Conservation (phyloP, 1,140 invertebrate genomes). For the Musca vetustissima region DNA sequence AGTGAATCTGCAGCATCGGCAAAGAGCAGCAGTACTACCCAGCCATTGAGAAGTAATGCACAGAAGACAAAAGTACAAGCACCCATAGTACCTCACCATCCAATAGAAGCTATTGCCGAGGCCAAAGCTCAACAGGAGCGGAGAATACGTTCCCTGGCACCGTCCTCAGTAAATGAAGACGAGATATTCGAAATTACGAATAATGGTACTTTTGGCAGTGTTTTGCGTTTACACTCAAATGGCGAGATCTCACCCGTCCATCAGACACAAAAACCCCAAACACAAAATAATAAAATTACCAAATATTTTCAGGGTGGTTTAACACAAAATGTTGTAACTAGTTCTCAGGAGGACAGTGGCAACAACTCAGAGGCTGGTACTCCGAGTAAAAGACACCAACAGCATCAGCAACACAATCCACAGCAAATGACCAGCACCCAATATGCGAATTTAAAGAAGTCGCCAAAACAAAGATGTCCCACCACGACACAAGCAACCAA, state of each 20-base stretch:
- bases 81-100: constrained; percentile 21
- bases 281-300: constrained; percentile 50
- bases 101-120: neutral
- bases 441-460: constrained; percentile 32
- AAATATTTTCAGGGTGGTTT: constrained; percentile 44
- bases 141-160: neutral
- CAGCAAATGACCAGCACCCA: neutral
- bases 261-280: constrained; percentile 15
- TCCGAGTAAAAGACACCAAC: constrained; percentile 7
- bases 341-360: constrained; percentile 3
- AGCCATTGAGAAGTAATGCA: neutral
- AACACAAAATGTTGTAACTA: constrained; percentile 26
- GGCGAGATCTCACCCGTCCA: constrained; percentile 48
- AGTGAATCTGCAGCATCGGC: neutral
- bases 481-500: constrained; percentile 45
- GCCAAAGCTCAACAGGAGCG: neutral
- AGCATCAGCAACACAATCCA: constrained; percentile 1
- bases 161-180: constrained; percentile 33
- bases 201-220: constrained; percentile 50
- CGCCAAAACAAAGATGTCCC: constrained; percentile 36
- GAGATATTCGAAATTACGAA: constrained; percentile 52
- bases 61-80: neutral
- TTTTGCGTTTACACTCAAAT: constrained; percentile 38
- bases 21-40: neutral
- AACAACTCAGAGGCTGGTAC: constrained; percentile 9